Percentiles rank a stretch among this genome's conserved stretches.
These are phyloP conservation scores for Hemiscyllium ocellatum DNA, from an alignment of 2,113 vertebrate species.

Conservation along the genomic window DNA sequence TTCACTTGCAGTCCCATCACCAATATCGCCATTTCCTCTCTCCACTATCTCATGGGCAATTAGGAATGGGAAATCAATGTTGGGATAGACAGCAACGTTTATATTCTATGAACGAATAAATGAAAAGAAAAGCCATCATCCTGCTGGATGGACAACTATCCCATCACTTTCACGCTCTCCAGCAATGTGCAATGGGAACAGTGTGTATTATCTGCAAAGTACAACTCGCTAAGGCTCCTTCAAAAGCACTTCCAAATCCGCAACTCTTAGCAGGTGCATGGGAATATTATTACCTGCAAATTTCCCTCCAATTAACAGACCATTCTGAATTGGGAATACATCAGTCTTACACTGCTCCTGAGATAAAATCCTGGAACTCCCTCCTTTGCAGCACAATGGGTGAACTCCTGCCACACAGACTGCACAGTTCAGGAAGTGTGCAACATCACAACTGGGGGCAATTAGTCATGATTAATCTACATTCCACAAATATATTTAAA, in stretches of 20 bases:
- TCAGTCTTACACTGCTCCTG: neutral
- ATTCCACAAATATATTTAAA: neutral
- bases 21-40: too few relatives aligned
- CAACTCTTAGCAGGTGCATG: neutral
- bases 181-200: too few relatives aligned
- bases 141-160: too few relatives aligned
- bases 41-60: too few relatives aligned
- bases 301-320: neutral
- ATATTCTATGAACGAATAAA: too few relatives aligned
- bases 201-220: too few relatives aligned
- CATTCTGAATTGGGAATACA: neutral
- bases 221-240: neutral
- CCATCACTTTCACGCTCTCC: too few relatives aligned
- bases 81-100: too few relatives aligned
- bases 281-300: neutral
- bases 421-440: neutral
- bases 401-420: neutral
- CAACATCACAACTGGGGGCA: neutral
- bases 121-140: too few relatives aligned
- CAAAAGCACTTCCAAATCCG: neutral
- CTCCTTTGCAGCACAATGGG: neutral
- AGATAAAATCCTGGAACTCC: neutral
- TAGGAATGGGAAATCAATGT: too few relatives aligned
- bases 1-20: too few relatives aligned
- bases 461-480: neutral